phyloP scores from a whole-genome alignment of 2,113 vertebrate species.

The Actinemys pallida region DNA sequence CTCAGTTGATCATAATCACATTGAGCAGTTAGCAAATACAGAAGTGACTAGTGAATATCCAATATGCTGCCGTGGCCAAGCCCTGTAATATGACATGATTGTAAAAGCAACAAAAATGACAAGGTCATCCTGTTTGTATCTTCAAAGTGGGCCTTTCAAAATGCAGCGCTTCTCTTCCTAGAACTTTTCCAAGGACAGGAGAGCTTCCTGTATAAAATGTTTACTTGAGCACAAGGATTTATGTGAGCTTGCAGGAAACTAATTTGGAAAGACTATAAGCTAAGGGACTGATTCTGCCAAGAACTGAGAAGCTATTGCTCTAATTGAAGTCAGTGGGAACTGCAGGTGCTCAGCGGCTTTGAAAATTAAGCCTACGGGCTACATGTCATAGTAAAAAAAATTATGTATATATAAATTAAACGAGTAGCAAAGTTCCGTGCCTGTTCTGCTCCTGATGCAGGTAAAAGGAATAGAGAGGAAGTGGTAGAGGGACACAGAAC shows the following conservation, averaged over 20 bases:
- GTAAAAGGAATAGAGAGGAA: neutral
- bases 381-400: neutral
- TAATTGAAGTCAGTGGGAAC: neutral
- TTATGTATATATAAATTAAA: neutral
- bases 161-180: rapidly evolving
- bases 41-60: neutral
- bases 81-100: neutral
- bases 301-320: neutral
- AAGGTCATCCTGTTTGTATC: neutral
- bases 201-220: neutral
- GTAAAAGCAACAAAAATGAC: neutral
- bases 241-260: neutral
- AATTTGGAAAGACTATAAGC: neutral
- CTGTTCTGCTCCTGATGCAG: neutral
- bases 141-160: neutral
- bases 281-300: neutral
- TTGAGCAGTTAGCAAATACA: neutral
- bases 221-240: neutral
- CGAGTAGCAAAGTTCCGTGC: neutral
- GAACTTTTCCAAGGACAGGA: neutral
- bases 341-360: neutral
- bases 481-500: neutral
- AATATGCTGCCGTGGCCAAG: neutral
- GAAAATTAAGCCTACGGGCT: neutral
- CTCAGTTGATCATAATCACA: neutral